Percentiles rank a stretch among this genome's conserved stretches.
These are phyloP conservation scores for Tyrannus savana DNA, from an alignment of 2,113 vertebrate species.

Conservation along the genomic window DNA sequence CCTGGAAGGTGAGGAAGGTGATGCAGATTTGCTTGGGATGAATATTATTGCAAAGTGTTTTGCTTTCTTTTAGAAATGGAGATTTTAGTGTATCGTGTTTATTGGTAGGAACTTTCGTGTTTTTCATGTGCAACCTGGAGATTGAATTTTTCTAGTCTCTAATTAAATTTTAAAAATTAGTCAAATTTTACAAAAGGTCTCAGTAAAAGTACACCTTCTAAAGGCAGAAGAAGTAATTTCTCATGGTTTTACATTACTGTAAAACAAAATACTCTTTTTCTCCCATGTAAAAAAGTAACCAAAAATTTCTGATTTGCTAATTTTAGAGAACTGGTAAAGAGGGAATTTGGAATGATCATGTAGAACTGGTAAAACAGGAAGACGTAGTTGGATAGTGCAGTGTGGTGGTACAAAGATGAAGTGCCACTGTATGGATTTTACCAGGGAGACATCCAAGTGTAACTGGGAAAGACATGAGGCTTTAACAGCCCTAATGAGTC, in stretches of 20 bases:
- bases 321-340: neutral
- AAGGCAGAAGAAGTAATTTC: neutral
- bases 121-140: neutral
- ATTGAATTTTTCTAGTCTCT: neutral
- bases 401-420: neutral
- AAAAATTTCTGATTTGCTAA: neutral
- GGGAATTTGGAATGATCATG: neutral
- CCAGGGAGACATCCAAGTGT: neutral
- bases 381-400: neutral
- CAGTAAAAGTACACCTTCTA: neutral
- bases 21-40: neutral
- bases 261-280: neutral
- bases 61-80: neutral
- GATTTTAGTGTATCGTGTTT: neutral
- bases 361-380: neutral
- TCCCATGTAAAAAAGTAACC: neutral
- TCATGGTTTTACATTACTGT: neutral
- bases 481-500: neutral
- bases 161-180: neutral
- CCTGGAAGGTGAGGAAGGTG: neutral
- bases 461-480: neutral
- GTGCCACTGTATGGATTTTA: neutral
- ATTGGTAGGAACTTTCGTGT: neutral
- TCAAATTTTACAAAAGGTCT: neutral
- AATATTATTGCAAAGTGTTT: neutral